A percentile compares a stretch with the other conserved stretches of the same genome.
phyloP scores from a whole-genome alignment of 2,113 vertebrate genomes.

The Turnix velox region DNA sequence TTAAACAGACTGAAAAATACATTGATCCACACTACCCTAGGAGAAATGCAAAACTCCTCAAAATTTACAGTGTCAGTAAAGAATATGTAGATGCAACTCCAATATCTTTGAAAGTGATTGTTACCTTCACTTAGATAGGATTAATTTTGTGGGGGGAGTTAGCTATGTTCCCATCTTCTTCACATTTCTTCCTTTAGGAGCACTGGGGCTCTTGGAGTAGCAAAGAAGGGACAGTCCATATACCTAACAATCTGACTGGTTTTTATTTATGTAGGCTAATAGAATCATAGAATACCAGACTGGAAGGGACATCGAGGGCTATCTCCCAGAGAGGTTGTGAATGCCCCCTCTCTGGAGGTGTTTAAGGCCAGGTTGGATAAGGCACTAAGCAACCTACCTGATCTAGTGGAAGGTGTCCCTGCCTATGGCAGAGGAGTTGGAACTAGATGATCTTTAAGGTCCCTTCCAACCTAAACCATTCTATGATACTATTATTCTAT shows the following conservation, averaged over 20 bases:
- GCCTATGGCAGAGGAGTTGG: no score
- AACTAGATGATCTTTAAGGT: no score
- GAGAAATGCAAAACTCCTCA: not conserved
- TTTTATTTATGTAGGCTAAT: not conserved
- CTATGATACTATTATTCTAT: no score
- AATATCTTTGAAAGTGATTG: not conserved
- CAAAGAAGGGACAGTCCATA: not conserved
- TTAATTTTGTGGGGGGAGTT: not conserved
- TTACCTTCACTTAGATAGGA: not conserved
- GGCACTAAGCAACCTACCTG: no score
- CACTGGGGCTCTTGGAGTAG: not conserved
- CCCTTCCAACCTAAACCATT: no score
- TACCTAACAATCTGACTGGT: fast-evolving
- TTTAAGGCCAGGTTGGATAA: no score
- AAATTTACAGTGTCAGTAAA: not conserved
- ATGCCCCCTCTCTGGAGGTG: no score
- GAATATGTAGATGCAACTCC: not conserved
- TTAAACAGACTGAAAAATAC: not conserved
- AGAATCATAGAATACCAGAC: not conserved
- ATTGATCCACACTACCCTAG: not conserved
- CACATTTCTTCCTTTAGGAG: not conserved
- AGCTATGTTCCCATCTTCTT: not conserved
- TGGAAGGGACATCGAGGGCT: not conserved
- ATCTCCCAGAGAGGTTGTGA: no score
- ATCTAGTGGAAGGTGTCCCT: no score